Base-by-base conservation (phyloP, 1,140 invertebrate species). In the Gryllus bimaculatus region DNA sequence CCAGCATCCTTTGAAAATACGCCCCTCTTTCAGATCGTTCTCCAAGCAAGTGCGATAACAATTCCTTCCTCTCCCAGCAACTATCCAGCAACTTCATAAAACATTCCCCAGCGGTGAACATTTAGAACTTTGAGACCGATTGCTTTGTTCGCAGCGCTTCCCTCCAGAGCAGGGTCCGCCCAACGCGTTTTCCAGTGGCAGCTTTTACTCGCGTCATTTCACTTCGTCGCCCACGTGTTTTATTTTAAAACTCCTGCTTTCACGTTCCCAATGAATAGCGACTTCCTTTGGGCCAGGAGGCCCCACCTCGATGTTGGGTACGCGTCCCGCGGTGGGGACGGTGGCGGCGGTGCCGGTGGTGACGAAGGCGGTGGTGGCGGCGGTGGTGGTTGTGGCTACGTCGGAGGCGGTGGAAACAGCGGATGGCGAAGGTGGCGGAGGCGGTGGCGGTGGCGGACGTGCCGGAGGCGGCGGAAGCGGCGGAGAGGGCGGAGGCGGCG, bases 381-480 rank as follows among this genome's bases (percentile, higher is more conserved):
- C 26, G 26, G 26, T 39, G 26, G 26, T 39, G 26, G 26, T 39
- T 84, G 15, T 84, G 84, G 74, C 83, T 84, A 20, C 84, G 85
- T 18, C 83, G 84, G 49, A 26, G 85, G 83, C 77, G 87, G 86
- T 39, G 86, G 79, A 74, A 87, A 81, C 5, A 5, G 26, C 26
- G 26, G 26, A 2, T 39, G 26, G 84, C 48, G 85, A 82, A 8
- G 83, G 80, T 8, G 81, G 82, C 26, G 81, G 80, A 0, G 82
- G 81, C 49, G 81, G 76, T 8, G 81, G 78, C 8, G 82, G 76
- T 48, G 26, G 76, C 76, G 47, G 54, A 48, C 74, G 54, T 18
- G 8, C 15, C n/a, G 0, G 20, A 54, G 74, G 79, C 74, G 8
- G 75, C 49, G 15, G 79, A 79, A 13, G 75, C 74, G 18, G 76